Evolutionary conservation across 35 echinoderm and acorn worm species (phyloP).

Genomic region (Hemicentrotus pulcherrimus): DNA sequence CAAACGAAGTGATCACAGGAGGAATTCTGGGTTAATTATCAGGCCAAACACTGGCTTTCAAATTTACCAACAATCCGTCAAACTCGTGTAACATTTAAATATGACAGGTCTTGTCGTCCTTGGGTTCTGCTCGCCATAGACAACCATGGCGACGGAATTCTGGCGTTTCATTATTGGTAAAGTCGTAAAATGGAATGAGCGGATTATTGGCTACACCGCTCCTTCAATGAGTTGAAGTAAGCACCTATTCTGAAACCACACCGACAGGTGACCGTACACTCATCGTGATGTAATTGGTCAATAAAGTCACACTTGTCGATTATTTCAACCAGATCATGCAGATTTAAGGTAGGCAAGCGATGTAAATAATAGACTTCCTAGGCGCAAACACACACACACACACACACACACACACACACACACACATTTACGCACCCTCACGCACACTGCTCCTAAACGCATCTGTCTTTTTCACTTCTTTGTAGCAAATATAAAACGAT

Average conservation of each 20-base stretch:
- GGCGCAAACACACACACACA: not conserved
- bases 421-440: not conserved
- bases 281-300: constrained; percentile 33
- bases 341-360: not conserved
- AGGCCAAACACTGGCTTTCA: not conserved
- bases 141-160: not conserved
- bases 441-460: not conserved
- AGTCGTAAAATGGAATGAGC: not conserved
- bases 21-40: not conserved
- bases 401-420: not conserved
- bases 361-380: not conserved
- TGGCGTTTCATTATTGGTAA: not conserved
- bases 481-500: not conserved
- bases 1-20: not conserved
- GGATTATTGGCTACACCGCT: not conserved
- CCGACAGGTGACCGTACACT: constrained; percentile 23
- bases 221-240: constrained; percentile 23
- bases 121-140: not conserved
- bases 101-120: not conserved
- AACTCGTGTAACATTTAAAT: not conserved
- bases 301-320: constrained; percentile 11
- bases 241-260: constrained; percentile 30
- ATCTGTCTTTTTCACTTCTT: constrained; percentile 11
- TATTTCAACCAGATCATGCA: not conserved
- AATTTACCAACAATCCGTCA: not conserved